Evolutionary conservation across 2,797 vertebrate genomes (phyloP).

Genomic region (Apodemus agrarius): DNA sequence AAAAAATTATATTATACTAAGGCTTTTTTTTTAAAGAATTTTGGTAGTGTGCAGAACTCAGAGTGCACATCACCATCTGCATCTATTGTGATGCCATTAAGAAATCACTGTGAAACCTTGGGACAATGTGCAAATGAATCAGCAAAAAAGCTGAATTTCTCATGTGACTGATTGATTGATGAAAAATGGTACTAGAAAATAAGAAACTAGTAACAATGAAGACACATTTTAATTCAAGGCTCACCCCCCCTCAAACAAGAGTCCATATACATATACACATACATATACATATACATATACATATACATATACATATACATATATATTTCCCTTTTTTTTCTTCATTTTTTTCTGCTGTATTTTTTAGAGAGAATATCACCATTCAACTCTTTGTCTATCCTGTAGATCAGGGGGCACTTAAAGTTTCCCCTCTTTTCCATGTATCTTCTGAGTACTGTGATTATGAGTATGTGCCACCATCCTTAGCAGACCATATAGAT

Average conservation of each 20-base stretch:
- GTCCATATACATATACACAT: too few species aligned
- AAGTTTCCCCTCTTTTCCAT: neutral
- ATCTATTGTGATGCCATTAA: neutral
- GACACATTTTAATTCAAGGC: neutral
- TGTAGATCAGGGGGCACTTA: neutral
- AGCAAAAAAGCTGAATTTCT: neutral
- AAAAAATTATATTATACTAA: neutral
- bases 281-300: too few species aligned
- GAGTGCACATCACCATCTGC: neutral
- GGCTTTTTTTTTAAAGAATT: neutral
- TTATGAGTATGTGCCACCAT: neutral
- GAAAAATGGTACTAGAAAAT: neutral
- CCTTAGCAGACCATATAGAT: too few species aligned
- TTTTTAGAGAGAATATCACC: neutral
- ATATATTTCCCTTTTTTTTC: neutral
- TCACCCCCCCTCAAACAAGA: neutral
- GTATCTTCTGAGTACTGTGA: neutral
- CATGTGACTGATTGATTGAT: neutral
- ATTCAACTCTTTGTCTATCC: neutral
- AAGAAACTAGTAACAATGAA: neutral
- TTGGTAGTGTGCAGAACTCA: neutral
- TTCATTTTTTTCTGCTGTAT: too few species aligned
- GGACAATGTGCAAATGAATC: neutral
- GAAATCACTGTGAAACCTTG: neutral
- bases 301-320: too few species aligned